Evolutionary conservation across 2,113 vertebrate genomes (phyloP).

Genomic region (Pithys albifrons): DNA sequence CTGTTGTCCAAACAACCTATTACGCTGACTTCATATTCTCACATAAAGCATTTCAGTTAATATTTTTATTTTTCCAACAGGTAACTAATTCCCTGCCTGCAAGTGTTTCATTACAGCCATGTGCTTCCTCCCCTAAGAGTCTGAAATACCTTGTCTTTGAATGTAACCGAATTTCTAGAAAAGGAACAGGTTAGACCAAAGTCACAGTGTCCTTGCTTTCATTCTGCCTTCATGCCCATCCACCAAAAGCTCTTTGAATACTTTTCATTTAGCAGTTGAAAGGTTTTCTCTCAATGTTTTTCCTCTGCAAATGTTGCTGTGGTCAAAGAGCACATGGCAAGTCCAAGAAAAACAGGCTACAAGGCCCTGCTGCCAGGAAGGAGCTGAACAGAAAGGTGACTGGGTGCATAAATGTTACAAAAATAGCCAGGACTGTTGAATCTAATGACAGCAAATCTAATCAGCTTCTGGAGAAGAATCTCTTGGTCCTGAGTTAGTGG

Average conservation of each 20-base stretch:
- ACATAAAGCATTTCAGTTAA: neutral
- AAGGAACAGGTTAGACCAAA: neutral
- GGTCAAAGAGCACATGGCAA: neutral
- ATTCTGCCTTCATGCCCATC: neutral
- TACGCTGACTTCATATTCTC: neutral
- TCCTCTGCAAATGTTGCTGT: neutral
- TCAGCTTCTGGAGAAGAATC: neutral
- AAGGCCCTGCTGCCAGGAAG: neutral
- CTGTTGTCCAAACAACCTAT: accelerated
- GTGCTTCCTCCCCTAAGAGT: neutral
- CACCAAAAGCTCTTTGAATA: neutral
- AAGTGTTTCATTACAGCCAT: neutral
- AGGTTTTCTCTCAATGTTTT: neutral
- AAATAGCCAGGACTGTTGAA: neutral
- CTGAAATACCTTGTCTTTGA: neutral
- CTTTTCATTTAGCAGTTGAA: neutral
- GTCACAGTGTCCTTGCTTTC: neutral
- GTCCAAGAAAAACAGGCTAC: neutral
- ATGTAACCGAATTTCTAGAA: neutral
- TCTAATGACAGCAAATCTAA: neutral
- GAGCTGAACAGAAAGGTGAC: neutral
- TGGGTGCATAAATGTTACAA: neutral
- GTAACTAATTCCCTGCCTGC: neutral
- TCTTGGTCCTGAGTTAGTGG: neutral
- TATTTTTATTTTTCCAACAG: neutral